phyloP scores from a whole-genome alignment of 2,888 invertebrate species.

The Crepidodera aurea region DNA sequence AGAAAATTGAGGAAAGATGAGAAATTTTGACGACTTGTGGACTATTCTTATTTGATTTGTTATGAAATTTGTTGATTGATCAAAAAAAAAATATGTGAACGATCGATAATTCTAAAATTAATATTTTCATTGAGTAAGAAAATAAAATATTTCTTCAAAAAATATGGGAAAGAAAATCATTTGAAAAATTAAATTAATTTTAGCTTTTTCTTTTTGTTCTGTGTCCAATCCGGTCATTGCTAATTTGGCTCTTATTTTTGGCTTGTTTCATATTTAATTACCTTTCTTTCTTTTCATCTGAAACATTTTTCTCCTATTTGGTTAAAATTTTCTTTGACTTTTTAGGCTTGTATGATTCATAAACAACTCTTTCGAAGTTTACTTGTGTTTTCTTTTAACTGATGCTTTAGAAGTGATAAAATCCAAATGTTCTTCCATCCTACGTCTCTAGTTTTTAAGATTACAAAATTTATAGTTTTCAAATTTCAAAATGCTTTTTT shows the following conservation, averaged over 20 bases:
- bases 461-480: no score
- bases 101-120: no score
- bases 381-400: conserved; percentile 60
- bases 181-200: conserved; percentile 75
- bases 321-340: conserved; percentile 51
- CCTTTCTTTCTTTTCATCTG: conserved; percentile 42
- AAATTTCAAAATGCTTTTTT: no score
- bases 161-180: no score
- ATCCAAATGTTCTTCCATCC: conserved; percentile 22
- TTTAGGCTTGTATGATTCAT: conserved; percentile 65
- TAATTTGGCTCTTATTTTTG: conserved; percentile 82
- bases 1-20: no score
- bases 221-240: conserved; percentile 80
- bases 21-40: no score
- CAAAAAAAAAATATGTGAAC: no score
- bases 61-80: no score
- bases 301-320: conserved; percentile 37
- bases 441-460: no score
- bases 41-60: no score
- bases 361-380: conserved; percentile 64
- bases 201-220: conserved; percentile 78
- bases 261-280: conserved; percentile 79
- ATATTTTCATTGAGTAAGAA: no score
- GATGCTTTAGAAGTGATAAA: conserved; percentile 65
- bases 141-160: no score